Evolutionary conservation across 1,140 invertebrate genomes (phyloP).

Genomic region (Philotrypesis tridentata): DNA sequence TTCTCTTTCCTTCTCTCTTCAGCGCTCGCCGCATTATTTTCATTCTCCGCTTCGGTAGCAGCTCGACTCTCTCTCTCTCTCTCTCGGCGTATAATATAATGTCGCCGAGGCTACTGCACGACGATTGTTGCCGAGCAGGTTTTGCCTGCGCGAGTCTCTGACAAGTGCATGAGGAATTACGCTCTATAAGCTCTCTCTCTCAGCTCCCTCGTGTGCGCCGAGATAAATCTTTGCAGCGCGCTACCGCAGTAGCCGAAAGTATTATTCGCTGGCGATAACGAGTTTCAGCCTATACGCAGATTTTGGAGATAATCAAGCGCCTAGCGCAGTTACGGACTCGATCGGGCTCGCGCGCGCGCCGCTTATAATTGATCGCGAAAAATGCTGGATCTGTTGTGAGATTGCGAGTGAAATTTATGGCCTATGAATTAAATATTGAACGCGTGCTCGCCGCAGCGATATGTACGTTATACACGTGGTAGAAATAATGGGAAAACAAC

Average conservation of each 20-base stretch:
- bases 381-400: too few species aligned
- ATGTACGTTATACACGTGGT: too few species aligned
- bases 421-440: too few species aligned
- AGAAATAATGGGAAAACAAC: too few species aligned
- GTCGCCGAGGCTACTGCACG: constrained; percentile 12
- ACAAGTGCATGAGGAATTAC: constrained; percentile 29
- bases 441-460: too few species aligned
- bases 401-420: too few species aligned
- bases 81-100: constrained; percentile 46
- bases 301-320: too few species aligned
- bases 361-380: too few species aligned
- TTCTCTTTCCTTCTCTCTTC: constrained; percentile 48
- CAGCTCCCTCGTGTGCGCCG: neutral
- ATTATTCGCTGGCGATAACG: neutral
- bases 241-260: neutral
- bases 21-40: constrained; percentile 50
- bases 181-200: constrained; percentile 9
- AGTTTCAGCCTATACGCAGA: neutral
- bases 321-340: too few species aligned
- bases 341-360: too few species aligned
- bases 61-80: constrained; percentile 54
- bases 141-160: neutral
- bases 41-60: neutral
- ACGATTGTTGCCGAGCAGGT: constrained; percentile 26
- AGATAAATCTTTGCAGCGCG: constrained; percentile 5